Evolutionary conservation across 2,888 invertebrate species (phyloP), one percentile per base, ranked within the genome.

Genomic region (Byasa hedistus): DNA sequence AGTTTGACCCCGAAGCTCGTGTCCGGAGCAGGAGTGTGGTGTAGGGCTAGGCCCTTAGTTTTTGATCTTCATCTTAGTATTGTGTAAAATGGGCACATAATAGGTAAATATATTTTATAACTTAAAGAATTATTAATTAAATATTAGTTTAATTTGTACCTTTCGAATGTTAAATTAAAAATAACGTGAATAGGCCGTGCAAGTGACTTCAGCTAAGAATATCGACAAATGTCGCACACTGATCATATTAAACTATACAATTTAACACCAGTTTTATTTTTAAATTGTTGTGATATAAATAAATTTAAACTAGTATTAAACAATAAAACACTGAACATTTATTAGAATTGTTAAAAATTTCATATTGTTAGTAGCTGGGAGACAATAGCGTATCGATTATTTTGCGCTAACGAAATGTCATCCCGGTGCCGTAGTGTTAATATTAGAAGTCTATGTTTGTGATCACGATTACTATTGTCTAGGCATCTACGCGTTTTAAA

Each of bases 351-450:
- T 48, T n/a, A n/a, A 48, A n/a, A 5, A 4, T n/a, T 78, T 77
- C 79, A 76, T 76, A 64, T 68, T 79, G 79, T 89, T 87, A 86
- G 86, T 87, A 85, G 85, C 89, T 84, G 85, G 89, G 84, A 89
- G 89, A 91, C 90, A 91, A 91, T 91, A 90, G 91, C 90, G 86
- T 91, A 91, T 91, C 89, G 91, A 91, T 91, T 91, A 91, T 90
- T 91, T 90, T 90, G 85, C 87, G 87, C 87, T 86, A 87, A 89
- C 86, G 88, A 90, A 91, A 91, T 91, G 91, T 91, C 91, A 91
- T 89, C 89, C 86, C 89, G 80, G 90, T 87, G 80, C 81, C 85
- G 87, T 87, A 84, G 89, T 89, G 90, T 87, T 91, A 91, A 91
- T 91, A 91, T 91, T 91, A 91, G 91, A 90, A 87, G 85, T 89